Base-by-base conservation (phyloP, 2,113 vertebrate species). In the Herpailurus yagouaroundi region DNA sequence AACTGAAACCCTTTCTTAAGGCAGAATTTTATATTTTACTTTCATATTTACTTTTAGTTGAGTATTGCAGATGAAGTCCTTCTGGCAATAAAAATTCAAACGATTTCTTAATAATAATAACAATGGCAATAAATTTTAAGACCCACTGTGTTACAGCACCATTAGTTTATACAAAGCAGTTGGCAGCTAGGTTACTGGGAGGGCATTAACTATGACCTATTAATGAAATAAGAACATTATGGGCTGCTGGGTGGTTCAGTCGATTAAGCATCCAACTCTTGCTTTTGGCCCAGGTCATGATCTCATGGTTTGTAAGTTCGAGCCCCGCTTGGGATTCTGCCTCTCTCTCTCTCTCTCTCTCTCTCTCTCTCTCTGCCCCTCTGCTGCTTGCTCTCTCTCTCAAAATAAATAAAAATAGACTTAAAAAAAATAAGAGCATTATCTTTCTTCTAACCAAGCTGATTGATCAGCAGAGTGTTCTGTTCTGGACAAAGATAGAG, bases 21-120 rank as follows among this genome's bases (percentile, higher is more conserved):
- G 36, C 31, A 92, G 73, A 71, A 85, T 71, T 94, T 90, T 87
- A 66, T n/a, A 2, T 36, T 36, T 36, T 36, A 36, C 36, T 36
- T 36, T 36, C 36, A 36, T 36, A 36, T 71, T 89, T 52, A 13
- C 27, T 91, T 83, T 82, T 68, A 74, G n/a, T 64, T 95, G 57
- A 10, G 7, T 16, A 71, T 33, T 82, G 29, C 23, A 73, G 27
- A 41, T 36, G 31, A 89, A 63, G 12, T 60, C 33, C 33, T 69
- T 66, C 74, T 95, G 11, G 13, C 29, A 80, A 92, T n/a, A 76
- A 95, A 74, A 95, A 77, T 19, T 66, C 41, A 91, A 91, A 87
- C 60, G 7, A 77, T 87, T 82, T 91, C n/a, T 64, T 84, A 55
- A 89, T 50, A 77, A 91, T 64, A 45, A 95, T 41, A 45, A 95